Base-by-base conservation (phyloP, 1,140 invertebrate species). In the Daktulosphaira vitifoliae region DNA sequence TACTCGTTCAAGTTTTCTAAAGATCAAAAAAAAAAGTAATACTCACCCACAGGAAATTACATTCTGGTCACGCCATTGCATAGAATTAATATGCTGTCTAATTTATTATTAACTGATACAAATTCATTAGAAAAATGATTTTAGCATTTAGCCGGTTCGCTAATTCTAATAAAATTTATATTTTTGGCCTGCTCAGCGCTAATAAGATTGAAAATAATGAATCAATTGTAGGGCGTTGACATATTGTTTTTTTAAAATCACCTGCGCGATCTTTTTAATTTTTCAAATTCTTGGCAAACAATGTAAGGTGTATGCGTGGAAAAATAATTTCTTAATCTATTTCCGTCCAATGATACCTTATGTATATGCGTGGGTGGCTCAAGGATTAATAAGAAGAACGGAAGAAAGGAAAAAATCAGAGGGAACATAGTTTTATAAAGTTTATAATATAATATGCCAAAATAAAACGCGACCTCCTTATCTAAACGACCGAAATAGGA, bases 401-500 rank as follows among this genome's bases (percentile, higher is more conserved):
- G 39, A n/a, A 3, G 53, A 3, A 44, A 25, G 42, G 26, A 44
- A 25, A 46, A 46, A 46, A 62, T n/a, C 26, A 6, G 42, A 15
- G 42, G 18, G 44, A 56, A 13, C 53, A 16, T 9, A 22, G 56
- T 48, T 62, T 46, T 62, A 62, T 38, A 62, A 46, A 62, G 56
- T 62, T 48, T 23, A 22, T 46, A 20, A 48, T 62, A 48, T 62
- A 20, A 62, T 62, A 62, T 62, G 56, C 56, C 56, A 62, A 62
- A 62, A 62, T 46, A 48, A 62, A 62, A 62, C 44, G 42, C 44
- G 42, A 39, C 42, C 42, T 62, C 42, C 56, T 62, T 48, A 42
- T n/a, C 23, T 33, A 62, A 62, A 62, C 44, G 42, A 62, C 56
- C 29, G 44, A 62, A 62, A 62, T 62, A 62, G 56, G 56, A 23